These are phyloP conservation scores for Drosophila neotestacea DNA, from an alignment of 2,888 invertebrate species.

Conservation along the genomic window DNA sequence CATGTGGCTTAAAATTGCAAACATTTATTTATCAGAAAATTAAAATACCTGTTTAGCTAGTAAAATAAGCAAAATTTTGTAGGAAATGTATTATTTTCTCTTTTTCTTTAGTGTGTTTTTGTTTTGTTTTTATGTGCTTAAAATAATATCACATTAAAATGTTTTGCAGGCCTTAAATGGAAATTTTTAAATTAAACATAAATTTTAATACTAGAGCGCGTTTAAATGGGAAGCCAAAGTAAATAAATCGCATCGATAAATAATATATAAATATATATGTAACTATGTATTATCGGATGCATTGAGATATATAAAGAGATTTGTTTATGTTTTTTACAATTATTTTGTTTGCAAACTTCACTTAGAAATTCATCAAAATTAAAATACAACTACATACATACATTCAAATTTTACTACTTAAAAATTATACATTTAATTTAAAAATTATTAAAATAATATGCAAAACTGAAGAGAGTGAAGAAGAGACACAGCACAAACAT, in stretches of 20 bases:
- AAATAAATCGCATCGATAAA: conserved; percentile 20
- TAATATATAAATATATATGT: conserved; percentile 16
- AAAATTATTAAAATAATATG: conserved; percentile 19
- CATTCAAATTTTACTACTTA: conserved; percentile 71
- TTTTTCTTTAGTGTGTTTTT: conserved; percentile 20
- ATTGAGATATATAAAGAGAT: conserved; percentile 52
- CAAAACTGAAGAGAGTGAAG: conserved; percentile 23
- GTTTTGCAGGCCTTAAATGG: conserved; percentile 57
- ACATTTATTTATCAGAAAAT: conserved; percentile 51
- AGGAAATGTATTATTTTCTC: conserved; percentile 22
- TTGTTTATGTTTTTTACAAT: conserved; percentile 14
- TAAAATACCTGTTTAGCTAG: conserved; percentile 42
- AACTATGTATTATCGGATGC: conserved; percentile 35
- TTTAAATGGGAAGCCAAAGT: conserved; percentile 35
- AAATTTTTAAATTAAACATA: conserved; percentile 30
- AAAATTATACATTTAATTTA: conserved; percentile 23
- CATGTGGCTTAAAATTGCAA: conserved; percentile 32
- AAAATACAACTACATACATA: conserved; percentile 37
- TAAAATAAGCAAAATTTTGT: conserved; percentile 27
- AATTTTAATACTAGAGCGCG: conserved; percentile 22
- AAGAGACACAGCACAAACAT: conserved; percentile 39
- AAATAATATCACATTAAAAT: conserved; percentile 78
- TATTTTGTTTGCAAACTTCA: conserved; percentile 2
- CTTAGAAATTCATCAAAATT: conserved; percentile 34
- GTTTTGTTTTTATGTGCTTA: conserved; percentile 63